phyloP scores from a whole-genome alignment of 2,113 vertebrate species.

The Anas platyrhynchos region DNA sequence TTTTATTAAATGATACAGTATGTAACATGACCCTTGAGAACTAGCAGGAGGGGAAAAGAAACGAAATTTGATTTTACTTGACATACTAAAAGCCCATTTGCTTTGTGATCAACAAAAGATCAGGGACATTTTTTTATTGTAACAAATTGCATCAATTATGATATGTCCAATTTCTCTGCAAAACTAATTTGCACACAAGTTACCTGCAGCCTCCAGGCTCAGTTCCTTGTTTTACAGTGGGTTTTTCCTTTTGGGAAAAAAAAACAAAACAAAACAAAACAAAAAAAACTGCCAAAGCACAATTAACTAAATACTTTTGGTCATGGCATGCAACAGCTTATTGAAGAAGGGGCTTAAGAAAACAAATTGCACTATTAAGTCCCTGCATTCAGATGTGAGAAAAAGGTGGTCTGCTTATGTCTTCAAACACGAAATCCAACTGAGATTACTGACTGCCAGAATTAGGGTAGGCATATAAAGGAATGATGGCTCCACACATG shows the following conservation, averaged over 20 bases:
- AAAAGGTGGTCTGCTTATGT: not conserved
- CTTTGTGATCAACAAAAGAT: slow-evolving; percentile 53
- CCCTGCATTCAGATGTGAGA: not conserved
- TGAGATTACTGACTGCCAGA: not conserved
- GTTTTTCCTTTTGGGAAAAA: not conserved
- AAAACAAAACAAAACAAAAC: not conserved
- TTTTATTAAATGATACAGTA: slow-evolving; percentile 16
- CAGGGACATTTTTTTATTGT: slow-evolving; percentile 57
- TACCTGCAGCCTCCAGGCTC: not conserved
- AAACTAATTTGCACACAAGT: not conserved
- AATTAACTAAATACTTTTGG: not conserved
- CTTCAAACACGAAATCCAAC: not conserved
- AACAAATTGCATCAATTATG: slow-evolving; percentile 66
- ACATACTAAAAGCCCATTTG: slow-evolving; percentile 54
- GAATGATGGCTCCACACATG: not conserved
- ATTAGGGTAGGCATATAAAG: not conserved
- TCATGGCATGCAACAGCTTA: not conserved
- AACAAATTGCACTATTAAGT: not conserved
- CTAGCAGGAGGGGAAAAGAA: not conserved
- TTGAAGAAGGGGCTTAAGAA: not conserved
- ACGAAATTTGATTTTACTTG: slow-evolving; percentile 50
- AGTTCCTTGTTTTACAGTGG: not conserved
- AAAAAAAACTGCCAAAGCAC: not conserved
- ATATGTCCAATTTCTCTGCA: slow-evolving; percentile 3
- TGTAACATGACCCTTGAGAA: slow-evolving; percentile 29